Conservation (phyloP, 2,797 vertebrate genomes). For the Oreonectes daqikongensis region DNA sequence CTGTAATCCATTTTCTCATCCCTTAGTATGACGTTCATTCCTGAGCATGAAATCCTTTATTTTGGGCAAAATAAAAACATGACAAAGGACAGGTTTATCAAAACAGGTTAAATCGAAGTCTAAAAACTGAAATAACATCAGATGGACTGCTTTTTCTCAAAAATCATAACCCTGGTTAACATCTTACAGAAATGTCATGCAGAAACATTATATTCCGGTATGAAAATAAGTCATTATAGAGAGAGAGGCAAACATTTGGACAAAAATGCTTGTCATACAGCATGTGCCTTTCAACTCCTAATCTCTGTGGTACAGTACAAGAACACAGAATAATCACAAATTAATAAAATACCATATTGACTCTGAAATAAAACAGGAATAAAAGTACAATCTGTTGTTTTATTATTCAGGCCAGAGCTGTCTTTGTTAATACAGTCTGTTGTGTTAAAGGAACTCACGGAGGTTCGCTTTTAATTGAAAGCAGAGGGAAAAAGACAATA, state of each 20-base stretch:
- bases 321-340: constrained; percentile 72
- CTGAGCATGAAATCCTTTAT: constrained; percentile 25
- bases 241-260: constrained; percentile 66
- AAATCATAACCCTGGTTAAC: constrained; percentile 74
- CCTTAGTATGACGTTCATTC: constrained; percentile 26
- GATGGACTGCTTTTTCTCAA: constrained; percentile 78
- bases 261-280: constrained; percentile 27
- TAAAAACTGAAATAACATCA: constrained; percentile 82
- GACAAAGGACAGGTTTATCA: constrained; percentile 74
- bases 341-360: constrained; percentile 71
- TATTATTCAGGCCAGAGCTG: constrained; percentile 63
- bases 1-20: constrained; percentile 6
- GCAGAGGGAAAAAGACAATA: constrained; percentile 67
- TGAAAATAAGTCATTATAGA: constrained; percentile 76
- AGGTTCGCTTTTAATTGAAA: constrained; percentile 72
- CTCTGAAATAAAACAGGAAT: constrained; percentile 73
- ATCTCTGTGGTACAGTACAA: constrained; percentile 72
- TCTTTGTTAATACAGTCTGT: constrained; percentile 64
- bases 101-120: constrained; percentile 87
- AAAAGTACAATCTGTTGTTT: constrained; percentile 71
- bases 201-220: constrained; percentile 75
- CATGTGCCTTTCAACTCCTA: constrained; percentile 60
- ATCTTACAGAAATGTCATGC: constrained; percentile 74
- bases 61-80: constrained; percentile 61
- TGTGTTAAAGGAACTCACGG: constrained; percentile 58